phyloP scores from a whole-genome alignment of 2,797 vertebrate species.

The Darevskia nairensis region DNA sequence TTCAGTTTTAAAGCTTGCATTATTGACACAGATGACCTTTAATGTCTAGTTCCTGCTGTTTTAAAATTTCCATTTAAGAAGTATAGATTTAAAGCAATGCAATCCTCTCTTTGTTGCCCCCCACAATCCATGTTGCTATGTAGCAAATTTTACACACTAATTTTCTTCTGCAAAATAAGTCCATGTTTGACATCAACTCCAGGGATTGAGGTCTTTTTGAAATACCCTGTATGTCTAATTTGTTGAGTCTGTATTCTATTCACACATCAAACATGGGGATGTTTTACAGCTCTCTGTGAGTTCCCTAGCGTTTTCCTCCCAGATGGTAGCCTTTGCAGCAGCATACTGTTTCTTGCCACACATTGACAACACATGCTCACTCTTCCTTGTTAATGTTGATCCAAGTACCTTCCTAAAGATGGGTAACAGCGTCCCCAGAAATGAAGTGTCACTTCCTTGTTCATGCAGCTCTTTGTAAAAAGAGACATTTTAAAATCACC shows the following conservation, averaged over 20 bases:
- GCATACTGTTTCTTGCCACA: neutral
- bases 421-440: neutral
- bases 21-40: neutral
- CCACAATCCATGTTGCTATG: neutral
- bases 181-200: neutral
- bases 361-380: neutral
- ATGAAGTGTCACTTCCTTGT: neutral
- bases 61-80: neutral
- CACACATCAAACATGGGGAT: neutral
- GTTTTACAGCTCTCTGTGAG: conserved; percentile 4
- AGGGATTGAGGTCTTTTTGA: neutral
- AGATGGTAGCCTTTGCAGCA: neutral
- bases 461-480: neutral
- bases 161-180: neutral
- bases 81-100: neutral
- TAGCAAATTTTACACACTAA: neutral
- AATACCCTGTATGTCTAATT: neutral
- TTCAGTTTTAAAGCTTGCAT: neutral
- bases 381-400: neutral
- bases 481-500: neutral
- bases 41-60: neutral
- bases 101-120: neutral
- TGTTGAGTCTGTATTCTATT: neutral
- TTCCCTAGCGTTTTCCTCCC: neutral
- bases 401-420: neutral